Percentiles rank a stretch among this genome's conserved stretches.
These are phyloP conservation scores for Embidobia sp. DNA, from an alignment of 2,888 invertebrate genomes.

Conservation along the genomic window DNA sequence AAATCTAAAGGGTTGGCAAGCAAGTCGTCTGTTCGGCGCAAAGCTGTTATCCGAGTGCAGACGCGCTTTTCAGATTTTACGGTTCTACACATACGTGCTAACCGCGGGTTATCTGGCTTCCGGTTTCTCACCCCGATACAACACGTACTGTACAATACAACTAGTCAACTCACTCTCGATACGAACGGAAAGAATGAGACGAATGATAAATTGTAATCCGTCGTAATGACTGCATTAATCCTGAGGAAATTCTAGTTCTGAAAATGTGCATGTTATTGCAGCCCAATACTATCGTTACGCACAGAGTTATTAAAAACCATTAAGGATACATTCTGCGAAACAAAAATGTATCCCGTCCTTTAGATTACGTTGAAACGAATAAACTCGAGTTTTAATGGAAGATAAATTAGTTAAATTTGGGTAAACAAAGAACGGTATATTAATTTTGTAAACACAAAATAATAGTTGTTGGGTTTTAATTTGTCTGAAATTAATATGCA, in stretches of 20 bases:
- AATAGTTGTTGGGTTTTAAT: too few species aligned
- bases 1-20: slow-evolving; percentile 45
- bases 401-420: too few species aligned
- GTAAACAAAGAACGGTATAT: too few species aligned
- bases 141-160: slow-evolving; percentile 5
- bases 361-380: too few species aligned
- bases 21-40: slow-evolving; percentile 67
- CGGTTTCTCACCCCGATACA: slow-evolving; percentile 48
- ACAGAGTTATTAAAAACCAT: too few species aligned
- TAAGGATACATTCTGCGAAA: too few species aligned
- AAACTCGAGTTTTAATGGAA: too few species aligned
- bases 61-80: slow-evolving; percentile 73
- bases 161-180: slow-evolving; percentile 35
- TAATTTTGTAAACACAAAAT: too few species aligned
- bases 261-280: neutral
- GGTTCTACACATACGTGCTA: slow-evolving; percentile 70
- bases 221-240: neutral
- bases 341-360: too few species aligned
- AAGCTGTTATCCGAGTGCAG: slow-evolving; percentile 68
- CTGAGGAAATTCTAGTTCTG: neutral
- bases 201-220: slow-evolving; percentile 19
- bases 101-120: slow-evolving; percentile 66
- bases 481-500: too few species aligned
- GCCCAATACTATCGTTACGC: too few species aligned
- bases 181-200: slow-evolving; percentile 30